These are phyloP conservation scores for Pristiophorus japonicus DNA, from an alignment of 2,113 vertebrate genomes.

Conservation along the genomic window DNA sequence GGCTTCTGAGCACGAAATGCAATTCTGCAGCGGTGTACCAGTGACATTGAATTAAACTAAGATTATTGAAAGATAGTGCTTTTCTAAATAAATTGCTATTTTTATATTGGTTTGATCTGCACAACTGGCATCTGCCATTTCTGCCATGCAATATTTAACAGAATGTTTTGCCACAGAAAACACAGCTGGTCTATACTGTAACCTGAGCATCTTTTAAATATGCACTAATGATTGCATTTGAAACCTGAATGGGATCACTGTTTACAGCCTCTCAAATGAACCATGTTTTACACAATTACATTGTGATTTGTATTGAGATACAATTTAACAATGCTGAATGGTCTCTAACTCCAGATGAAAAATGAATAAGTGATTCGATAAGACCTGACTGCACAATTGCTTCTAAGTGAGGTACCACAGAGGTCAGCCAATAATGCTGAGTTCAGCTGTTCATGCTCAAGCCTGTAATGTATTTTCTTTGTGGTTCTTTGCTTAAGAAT, in stretches of 20 bases:
- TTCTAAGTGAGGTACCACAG: not conserved
- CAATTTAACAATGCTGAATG: not conserved
- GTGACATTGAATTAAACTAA: not conserved
- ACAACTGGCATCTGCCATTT: slow-evolving; percentile 20
- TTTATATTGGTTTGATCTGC: slow-evolving; percentile 4
- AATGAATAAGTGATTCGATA: not conserved
- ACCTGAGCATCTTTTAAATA: slow-evolving; percentile 19
- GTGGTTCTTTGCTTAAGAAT: no score
- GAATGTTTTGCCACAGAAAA: not conserved
- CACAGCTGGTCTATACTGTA: slow-evolving; percentile 7
- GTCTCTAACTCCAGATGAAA: slow-evolving; percentile 2
- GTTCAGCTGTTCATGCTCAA: not conserved
- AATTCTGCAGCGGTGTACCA: not conserved
- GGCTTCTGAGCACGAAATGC: not conserved
- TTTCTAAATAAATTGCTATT: not conserved
- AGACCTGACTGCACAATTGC: not conserved
- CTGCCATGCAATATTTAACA: slow-evolving; percentile 11
- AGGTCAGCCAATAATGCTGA: not conserved
- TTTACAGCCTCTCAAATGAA: slow-evolving; percentile 11
- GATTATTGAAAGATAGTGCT: not conserved
- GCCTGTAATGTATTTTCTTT: no score
- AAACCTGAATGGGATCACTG: slow-evolving; percentile 27
- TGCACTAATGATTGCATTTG: not conserved
- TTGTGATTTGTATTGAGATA: not conserved
- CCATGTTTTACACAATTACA: slow-evolving; percentile 25